A percentile compares a stretch with the other conserved stretches of the same genome.
Conservation (phyloP, 2,888 invertebrate species). For the Bellardia bayeri region DNA sequence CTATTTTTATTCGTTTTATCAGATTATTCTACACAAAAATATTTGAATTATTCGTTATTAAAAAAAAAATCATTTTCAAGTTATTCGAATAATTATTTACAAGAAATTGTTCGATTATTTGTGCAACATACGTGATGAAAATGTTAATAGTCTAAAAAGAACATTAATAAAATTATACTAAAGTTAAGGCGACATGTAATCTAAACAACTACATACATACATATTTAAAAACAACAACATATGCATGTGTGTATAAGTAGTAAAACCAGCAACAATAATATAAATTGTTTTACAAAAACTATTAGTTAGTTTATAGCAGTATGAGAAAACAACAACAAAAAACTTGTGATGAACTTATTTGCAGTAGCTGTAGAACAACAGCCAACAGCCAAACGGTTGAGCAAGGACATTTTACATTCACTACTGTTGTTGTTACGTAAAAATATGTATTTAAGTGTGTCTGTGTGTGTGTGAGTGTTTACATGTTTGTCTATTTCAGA, state of each 20-base stretch:
- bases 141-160: conserved; percentile 5
- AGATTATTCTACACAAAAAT: too few species aligned
- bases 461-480: background rate
- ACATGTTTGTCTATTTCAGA: background rate
- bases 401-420: conserved; percentile 62
- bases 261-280: conserved; percentile 18
- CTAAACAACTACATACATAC: background rate
- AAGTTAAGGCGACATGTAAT: background rate
- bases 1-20: too few species aligned
- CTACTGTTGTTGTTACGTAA: background rate
- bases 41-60: too few species aligned
- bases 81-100: too few species aligned
- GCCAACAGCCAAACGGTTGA: conserved; percentile 54
- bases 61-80: too few species aligned
- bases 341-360: conserved; percentile 1
- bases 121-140: background rate
- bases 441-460: background rate
- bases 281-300: conserved; percentile 30
- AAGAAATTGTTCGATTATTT: too few species aligned
- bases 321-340: background rate
- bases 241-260: background rate
- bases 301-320: conserved; percentile 13
- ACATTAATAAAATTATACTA: background rate
- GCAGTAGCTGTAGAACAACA: background rate
- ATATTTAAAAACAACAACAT: background rate